These are phyloP conservation scores for Callocephalon fimbriatum DNA, from an alignment of 2,113 vertebrate species.

Conservation along the genomic window DNA sequence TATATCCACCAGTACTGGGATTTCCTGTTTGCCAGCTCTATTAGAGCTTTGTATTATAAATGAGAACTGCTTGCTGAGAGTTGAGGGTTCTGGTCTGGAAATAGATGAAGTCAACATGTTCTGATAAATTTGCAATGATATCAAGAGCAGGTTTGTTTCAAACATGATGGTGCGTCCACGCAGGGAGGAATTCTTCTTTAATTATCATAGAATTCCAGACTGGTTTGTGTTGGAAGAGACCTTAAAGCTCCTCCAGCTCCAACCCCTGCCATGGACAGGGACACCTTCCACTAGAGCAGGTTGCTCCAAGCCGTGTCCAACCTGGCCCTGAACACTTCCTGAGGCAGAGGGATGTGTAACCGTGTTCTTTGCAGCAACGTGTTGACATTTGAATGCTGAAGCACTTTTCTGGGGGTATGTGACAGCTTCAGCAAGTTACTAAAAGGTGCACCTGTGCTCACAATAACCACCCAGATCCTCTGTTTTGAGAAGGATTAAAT, in stretches of 20 bases:
- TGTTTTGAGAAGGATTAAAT: neutral
- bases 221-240: neutral
- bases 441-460: neutral
- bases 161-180: fast-evolving
- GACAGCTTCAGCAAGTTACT: neutral
- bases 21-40: neutral
- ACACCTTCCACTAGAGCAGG: neutral
- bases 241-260: neutral
- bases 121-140: neutral
- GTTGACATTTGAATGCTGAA: neutral
- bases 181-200: neutral
- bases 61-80: neutral
- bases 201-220: neutral
- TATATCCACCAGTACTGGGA: neutral
- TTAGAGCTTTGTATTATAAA: neutral
- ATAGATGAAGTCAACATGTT: neutral
- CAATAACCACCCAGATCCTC: neutral
- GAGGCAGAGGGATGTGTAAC: neutral
- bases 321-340: neutral
- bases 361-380: neutral
- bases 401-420: neutral
- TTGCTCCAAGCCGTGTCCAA: neutral
- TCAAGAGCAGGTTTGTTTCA: neutral
- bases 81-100: neutral
- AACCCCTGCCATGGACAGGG: neutral